phyloP scores from a whole-genome alignment of 37 sponge, comb jelly and placozoan species.

The Mnemiopsis leidyi region DNA sequence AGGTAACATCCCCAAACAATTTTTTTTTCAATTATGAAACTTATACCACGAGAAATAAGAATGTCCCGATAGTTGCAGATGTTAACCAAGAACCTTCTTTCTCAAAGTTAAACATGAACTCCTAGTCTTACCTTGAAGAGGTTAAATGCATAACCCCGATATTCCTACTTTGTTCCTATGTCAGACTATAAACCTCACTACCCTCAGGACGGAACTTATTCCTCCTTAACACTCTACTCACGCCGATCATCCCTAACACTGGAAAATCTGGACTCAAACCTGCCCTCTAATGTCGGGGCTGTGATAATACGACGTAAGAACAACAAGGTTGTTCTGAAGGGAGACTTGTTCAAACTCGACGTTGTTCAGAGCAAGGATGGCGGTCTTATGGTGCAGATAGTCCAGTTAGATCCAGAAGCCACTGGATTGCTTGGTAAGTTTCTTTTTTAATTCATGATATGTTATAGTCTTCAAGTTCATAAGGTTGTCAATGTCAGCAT shows the following conservation, averaged over 20 bases:
- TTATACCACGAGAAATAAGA: background rate
- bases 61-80: no score
- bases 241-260: background rate
- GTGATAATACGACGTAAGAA: background rate
- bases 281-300: background rate
- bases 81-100: no score
- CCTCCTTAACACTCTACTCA: background rate
- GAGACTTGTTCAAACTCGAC: background rate
- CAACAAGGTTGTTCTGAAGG: background rate
- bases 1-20: no score
- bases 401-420: background rate
- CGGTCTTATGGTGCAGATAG: background rate
- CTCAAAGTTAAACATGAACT: no score
- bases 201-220: constrained; percentile 14
- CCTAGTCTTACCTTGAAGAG: no score
- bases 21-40: background rate
- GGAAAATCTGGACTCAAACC: background rate
- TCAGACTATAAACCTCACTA: no score
- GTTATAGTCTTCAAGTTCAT: no score
- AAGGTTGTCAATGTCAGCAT: no score
- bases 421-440: constrained; percentile 43
- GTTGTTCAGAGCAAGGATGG: background rate
- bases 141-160: no score
- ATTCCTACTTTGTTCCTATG: no score
- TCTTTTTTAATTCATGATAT: background rate